Percentiles rank a stretch among this genome's conserved stretches.
These are phyloP conservation scores for Drosophila navojoa DNA, from an alignment of 1,140 invertebrate species.

Conservation along the genomic window DNA sequence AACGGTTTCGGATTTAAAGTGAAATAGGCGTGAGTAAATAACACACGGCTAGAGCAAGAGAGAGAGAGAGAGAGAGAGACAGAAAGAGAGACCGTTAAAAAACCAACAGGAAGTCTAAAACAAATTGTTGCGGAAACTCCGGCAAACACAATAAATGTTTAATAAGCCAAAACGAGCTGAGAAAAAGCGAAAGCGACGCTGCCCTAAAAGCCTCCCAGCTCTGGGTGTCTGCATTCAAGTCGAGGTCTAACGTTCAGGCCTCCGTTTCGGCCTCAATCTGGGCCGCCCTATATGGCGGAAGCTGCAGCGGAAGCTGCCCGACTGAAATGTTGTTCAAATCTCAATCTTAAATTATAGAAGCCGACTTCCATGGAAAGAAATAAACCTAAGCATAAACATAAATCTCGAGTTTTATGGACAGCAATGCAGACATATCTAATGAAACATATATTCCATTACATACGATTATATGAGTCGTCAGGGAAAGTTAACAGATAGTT, in stretches of 20 bases:
- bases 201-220: conserved; percentile 2
- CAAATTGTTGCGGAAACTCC: conserved; percentile 71
- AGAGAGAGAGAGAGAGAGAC: neutral
- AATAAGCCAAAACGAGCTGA: conserved; percentile 66
- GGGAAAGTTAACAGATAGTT: too few species aligned
- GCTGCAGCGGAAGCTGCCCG: conserved; percentile 50
- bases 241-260: neutral
- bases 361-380: neutral
- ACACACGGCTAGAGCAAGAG: neutral
- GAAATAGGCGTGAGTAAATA: conserved; percentile 40
- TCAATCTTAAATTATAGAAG: conserved; percentile 22
- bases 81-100: conserved; percentile 23
- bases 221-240: conserved; percentile 6
- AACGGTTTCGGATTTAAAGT: conserved; percentile 53
- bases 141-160: conserved; percentile 76
- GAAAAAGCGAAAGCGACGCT: conserved; percentile 29
- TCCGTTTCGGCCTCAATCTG: neutral
- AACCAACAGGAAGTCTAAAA: conserved; percentile 47
- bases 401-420: neutral
- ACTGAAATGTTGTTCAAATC: conserved; percentile 9
- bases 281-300: conserved; percentile 38
- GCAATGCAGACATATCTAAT: too few species aligned
- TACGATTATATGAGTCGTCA: too few species aligned
- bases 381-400: neutral
- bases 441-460: too few species aligned